Base-by-base conservation (phyloP, 2,113 vertebrate species). In the Theristicus caerulescens region DNA sequence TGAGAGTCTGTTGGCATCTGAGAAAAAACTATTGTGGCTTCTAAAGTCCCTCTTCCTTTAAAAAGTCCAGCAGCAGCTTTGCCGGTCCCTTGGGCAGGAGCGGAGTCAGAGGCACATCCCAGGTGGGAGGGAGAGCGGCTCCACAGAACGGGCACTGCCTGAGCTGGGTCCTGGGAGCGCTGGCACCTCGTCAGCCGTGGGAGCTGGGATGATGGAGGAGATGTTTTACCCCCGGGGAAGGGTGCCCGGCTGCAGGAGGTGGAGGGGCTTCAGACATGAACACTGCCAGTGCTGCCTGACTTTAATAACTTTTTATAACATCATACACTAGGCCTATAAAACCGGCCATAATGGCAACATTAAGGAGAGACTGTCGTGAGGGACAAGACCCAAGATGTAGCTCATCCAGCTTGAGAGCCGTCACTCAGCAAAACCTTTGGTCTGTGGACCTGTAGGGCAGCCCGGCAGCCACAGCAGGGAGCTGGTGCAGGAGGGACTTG, bases 131-230 rank as follows among this genome's bases (percentile, higher is more conserved):
- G 57, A 34, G 49, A 64, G 55, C 89, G 72, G 83, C 62, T 40
- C n/a, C 6, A 4, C 49, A 17, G 77, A 20, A 11, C 0, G 1
- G 59, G 38, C 38, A 5, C 47, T 57, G 15, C 49, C 64, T 26
- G 16, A 27, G 13, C 34, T 40, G 29, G 46, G 34, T n/a, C 4
- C 0, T 6, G 40, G 36, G 8, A 70, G 6, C 6, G 1, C 22
- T 29, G 47, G 54, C 61, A 15, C 11, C 73, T 29, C 14, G 0
- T 32, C 47, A 26, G 61, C 36, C 27, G 1, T 0, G 5, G 20
- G 8, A 10, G n/a, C 44, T 1, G 1, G 67, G 26, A 4, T 17
- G 44, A 22, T 12, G 27, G 20, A 52, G 58, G 34, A 66, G 77
- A 27, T 80, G 57, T 47, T 57, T 20, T 24, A n/a, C 17, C 17